Percentiles rank a stretch among this genome's conserved stretches.
Conservation (phyloP, 2,888 invertebrate species). For the Cepaea hortensis region DNA sequence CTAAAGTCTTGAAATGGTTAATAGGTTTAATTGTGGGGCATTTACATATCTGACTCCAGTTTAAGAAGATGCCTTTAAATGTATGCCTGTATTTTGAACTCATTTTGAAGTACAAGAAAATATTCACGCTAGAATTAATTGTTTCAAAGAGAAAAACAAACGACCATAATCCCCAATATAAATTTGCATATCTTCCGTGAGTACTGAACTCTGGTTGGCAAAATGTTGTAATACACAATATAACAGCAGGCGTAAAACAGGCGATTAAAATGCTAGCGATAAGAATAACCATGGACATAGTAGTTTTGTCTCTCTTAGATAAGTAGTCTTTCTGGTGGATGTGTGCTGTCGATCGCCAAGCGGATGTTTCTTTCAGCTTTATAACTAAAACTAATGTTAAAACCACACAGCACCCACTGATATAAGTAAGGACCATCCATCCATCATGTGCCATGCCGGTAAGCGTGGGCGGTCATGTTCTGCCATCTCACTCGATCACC, state of each 20-base stretch:
- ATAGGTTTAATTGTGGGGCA: no score
- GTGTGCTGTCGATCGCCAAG: not conserved
- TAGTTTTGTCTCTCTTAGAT: not conserved
- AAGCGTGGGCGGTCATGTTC: no score
- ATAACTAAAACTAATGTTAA: not conserved
- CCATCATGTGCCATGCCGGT: no score
- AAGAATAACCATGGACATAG: not conserved
- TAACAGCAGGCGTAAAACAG: not conserved
- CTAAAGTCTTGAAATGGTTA: no score
- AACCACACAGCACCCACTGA: not conserved
- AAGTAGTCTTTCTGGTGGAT: not conserved
- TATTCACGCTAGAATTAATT: constrained; percentile 4
- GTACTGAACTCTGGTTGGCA: not conserved
- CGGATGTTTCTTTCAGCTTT: not conserved
- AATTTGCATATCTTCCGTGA: not conserved
- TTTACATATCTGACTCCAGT: no score
- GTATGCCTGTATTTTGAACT: not conserved
- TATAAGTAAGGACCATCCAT: not conserved
- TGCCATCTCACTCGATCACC: no score
- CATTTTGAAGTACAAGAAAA: constrained; percentile 10
- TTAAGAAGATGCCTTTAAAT: not conserved
- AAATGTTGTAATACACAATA: not conserved
- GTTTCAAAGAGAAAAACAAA: not conserved
- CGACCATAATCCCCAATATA: not conserved
- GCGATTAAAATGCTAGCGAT: not conserved